Conservation (phyloP, 2,888 invertebrate genomes). For the Spodoptera littoralis region DNA sequence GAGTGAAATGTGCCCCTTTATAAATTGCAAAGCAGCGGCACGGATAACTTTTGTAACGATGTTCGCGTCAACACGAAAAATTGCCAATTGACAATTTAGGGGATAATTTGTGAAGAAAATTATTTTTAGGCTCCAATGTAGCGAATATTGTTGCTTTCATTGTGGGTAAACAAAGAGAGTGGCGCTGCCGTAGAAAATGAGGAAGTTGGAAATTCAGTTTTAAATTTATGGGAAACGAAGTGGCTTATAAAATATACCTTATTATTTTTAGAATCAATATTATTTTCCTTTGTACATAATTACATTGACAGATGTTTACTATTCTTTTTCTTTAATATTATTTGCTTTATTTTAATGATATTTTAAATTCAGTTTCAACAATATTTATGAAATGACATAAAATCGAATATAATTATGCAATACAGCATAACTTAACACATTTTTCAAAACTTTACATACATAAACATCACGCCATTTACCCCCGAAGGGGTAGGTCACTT, state of each 20-base stretch:
- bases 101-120: slow-evolving; percentile 54
- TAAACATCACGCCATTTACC: too few relatives aligned
- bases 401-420: too few relatives aligned
- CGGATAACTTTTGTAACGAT: slow-evolving; percentile 67
- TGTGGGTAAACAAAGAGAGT: slow-evolving; percentile 5
- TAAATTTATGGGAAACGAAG: not conserved
- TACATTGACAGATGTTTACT: too few relatives aligned
- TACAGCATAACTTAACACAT: too few relatives aligned
- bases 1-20: slow-evolving; percentile 63
- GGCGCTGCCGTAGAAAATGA: not conserved
- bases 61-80: slow-evolving; percentile 63
- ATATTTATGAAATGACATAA: too few relatives aligned
- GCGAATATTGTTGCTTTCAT: slow-evolving; percentile 13
- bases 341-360: too few relatives aligned
- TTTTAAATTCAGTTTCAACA: too few relatives aligned
- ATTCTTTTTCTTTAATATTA: too few relatives aligned
- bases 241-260: not conserved
- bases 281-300: too few relatives aligned
- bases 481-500: too few relatives aligned
- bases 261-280: too few relatives aligned
- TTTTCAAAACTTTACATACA: too few relatives aligned
- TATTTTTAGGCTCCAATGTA: slow-evolving; percentile 33
- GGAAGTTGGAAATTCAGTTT: not conserved
- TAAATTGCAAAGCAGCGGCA: slow-evolving; percentile 65
- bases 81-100: slow-evolving; percentile 69